A percentile compares a stretch with the other conserved stretches of the same genome.
These are phyloP conservation scores for Salticus scenicus DNA, from an alignment of 2,888 invertebrate genomes.

Conservation along the genomic window DNA sequence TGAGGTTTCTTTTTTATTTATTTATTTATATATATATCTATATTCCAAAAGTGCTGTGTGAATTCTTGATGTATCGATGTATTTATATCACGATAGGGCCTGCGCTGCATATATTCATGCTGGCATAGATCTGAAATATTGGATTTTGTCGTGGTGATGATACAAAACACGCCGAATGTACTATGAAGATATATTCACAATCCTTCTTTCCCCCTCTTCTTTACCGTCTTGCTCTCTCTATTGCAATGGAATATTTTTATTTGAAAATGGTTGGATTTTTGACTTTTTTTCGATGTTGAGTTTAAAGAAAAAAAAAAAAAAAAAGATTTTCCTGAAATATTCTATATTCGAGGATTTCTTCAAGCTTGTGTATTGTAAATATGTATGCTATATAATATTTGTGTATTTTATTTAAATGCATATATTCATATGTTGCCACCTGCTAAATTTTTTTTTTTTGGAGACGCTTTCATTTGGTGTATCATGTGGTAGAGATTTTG, in stretches of 20 bases:
- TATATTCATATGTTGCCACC: neutral
- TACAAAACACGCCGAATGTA: constrained; percentile 14
- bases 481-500: no score
- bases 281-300: neutral
- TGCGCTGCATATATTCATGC: constrained; percentile 58
- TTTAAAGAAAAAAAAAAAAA: neutral
- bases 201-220: neutral
- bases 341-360: no score
- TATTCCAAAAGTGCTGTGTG: neutral
- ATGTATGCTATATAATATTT: no score
- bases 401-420: neutral
- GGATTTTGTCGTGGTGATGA: constrained; percentile 16
- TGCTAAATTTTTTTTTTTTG: no score
- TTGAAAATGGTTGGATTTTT: neutral
- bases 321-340: no score
- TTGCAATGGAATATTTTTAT: neutral
- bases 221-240: neutral
- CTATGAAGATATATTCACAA: constrained; percentile 17
- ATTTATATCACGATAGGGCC: constrained; percentile 23
- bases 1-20: constrained; percentile 36
- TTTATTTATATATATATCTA: constrained; percentile 18
- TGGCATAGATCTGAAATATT: constrained; percentile 30
- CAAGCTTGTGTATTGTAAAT: no score
- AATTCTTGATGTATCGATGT: constrained; percentile 23
- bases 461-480: no score